These are phyloP conservation scores for Choristoneura rosaceana DNA, from an alignment of 2,888 invertebrate species.

Conservation along the genomic window DNA sequence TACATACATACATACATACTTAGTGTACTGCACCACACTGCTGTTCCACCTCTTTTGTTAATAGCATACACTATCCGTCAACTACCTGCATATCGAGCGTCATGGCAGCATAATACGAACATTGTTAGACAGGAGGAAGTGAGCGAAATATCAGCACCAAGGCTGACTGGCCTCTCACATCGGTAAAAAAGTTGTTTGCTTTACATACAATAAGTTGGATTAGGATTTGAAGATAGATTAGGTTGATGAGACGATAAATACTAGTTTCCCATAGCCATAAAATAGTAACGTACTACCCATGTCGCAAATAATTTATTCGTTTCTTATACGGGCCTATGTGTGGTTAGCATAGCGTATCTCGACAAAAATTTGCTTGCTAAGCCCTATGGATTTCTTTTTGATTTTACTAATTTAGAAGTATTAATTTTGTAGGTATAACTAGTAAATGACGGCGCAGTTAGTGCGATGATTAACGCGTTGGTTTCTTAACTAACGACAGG, in stretches of 20 bases:
- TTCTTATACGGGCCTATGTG: no score
- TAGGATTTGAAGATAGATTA: constrained; percentile 29
- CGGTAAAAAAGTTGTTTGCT: constrained; percentile 33
- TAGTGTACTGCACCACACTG: not conserved
- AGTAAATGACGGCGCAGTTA: no score
- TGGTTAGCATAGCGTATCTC: no score
- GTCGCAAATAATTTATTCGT: no score
- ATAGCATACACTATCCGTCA: not conserved
- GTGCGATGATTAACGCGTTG: no score
- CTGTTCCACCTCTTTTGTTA: not conserved
- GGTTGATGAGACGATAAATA: constrained; percentile 6
- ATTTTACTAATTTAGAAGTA: no score
- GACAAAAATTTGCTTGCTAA: no score
- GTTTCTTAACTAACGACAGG: not conserved
- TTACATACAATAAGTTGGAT: constrained; percentile 36
- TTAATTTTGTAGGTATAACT: no score
- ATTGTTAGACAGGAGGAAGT: constrained; percentile 59
- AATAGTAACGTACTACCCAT: no score
- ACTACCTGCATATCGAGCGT: constrained; percentile 15
- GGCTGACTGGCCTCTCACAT: constrained; percentile 61
- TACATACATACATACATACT: no score
- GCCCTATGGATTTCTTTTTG: no score
- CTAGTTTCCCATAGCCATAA: not conserved
- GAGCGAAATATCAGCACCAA: constrained; percentile 53
- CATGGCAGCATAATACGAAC: constrained; percentile 39